Evolutionary conservation across 1,140 invertebrate species (phyloP), one percentile per base, ranked within the genome.

Genomic region (Oedothorax gibbosus): DNA sequence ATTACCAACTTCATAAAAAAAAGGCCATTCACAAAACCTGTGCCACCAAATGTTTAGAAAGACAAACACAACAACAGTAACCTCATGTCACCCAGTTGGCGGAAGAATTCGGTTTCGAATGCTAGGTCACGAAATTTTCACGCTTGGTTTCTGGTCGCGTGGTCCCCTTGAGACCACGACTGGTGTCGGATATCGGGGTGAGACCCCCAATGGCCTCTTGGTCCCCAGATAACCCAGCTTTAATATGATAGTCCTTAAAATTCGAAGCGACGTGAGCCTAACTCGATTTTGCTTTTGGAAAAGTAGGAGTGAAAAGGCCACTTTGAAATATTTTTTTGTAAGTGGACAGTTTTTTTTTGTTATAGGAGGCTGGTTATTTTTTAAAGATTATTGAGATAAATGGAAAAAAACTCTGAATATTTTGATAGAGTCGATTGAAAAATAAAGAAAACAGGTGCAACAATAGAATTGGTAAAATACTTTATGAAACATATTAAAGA

Each of bases 191-290:
- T 35, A 68, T 11, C 7, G 21, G 50, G 66, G 35, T 21, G 12
- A 68, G 15, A 21, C 11, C 66, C 66, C 14, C 6, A 4, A 2
- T 14, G 12, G 12, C 65, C 65, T 21, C 12, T 15, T 35, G 35
- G 35, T 35, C 35, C 35, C 35, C 5, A 35, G 35, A 35, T 35
- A 35, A 35, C 35, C 35, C 5, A 35, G 35, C 35, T 35, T 49
- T 68, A 68, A 68, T 68, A 6, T 49, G 66, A 68, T 68, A 68
- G 18, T 15, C 7, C 20, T 15, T 35, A 68, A 68, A 68, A 68
- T 68, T 68, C n/a, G 20, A 15, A 68, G 5, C 50, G 66, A 35
- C 50, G 10, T 11, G 35, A 68, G 65, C 21, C 65, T 68, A 68
- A 68, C 65, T 68, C 66, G 66, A 68, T 68, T 68, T 68, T 21